Percentiles rank a stretch among this genome's conserved stretches.
Conservation (phyloP, 2,113 vertebrate genomes). For the Holacanthus passer region DNA sequence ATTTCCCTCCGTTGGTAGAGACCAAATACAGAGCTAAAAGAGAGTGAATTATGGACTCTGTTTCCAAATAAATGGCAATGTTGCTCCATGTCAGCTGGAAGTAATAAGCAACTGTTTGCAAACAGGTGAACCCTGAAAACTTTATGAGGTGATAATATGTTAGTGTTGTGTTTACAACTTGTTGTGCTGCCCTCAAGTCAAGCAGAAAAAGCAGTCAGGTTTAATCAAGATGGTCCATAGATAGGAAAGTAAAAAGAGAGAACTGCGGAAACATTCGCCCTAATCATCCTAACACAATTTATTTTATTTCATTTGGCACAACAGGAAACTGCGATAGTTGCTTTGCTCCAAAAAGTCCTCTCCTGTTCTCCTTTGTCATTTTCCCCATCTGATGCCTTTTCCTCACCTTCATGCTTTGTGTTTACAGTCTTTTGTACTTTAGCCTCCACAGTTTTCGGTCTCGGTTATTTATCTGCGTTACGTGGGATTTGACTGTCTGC, state of each 20-base stretch:
- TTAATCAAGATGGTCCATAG: not conserved
- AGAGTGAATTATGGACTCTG: not conserved
- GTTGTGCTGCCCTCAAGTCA: not conserved
- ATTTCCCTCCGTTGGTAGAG: not conserved
- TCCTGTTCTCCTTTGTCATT: slow-evolving; percentile 30
- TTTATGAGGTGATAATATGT: no score
- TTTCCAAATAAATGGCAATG: not conserved
- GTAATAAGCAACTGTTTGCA: not conserved
- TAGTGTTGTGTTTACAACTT: no score
- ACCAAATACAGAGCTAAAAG: not conserved
- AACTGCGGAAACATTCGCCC: not conserved
- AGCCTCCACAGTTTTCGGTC: slow-evolving; percentile 24
- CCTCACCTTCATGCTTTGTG: slow-evolving; percentile 42
- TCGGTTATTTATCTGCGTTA: slow-evolving; percentile 36
- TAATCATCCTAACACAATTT: slow-evolving; percentile 13
- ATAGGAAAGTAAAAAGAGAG: not conserved
- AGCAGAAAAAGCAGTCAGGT: not conserved
- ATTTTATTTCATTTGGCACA: no score
- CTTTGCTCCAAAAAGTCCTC: slow-evolving; percentile 35
- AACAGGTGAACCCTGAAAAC: not conserved
- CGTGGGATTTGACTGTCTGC: slow-evolving; percentile 46
- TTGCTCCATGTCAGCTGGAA: not conserved
- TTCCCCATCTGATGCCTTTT: slow-evolving; percentile 22
- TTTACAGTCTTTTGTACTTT: slow-evolving; percentile 48
- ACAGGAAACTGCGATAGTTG: slow-evolving; percentile 30